Evolutionary conservation across 2,113 vertebrate genomes (phyloP), one percentile per base, ranked within the genome.

Genomic region (Herpetotheres cachinnans): DNA sequence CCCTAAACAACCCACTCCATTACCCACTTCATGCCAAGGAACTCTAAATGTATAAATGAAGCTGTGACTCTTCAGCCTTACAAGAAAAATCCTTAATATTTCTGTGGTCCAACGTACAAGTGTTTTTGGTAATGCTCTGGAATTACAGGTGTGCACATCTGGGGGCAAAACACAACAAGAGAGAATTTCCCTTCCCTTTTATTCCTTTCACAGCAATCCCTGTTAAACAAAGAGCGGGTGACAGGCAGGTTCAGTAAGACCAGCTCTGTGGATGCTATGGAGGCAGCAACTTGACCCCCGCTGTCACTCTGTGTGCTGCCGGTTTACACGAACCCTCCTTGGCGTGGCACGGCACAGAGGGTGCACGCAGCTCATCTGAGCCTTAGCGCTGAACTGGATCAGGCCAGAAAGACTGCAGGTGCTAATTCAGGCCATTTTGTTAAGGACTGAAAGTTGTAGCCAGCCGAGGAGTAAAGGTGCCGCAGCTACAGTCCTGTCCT

Each of bases 1-100:
- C 93, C 89, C 94, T 90, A 95, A 86, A 82, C 72, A 93, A 62
- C 85, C 90, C 92, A 71, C 91, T 92, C 93, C 62, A 91, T 97
- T 95, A 96, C 93, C 93, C 94, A 82, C 84, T 94, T 95, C 81
- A 84, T 2, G 17, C 80, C 71, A 78, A 80, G 29, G 30, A 91
- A 78, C 80, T 79, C 36, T 5, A 16, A 91, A 95, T 47, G 69
- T 65, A 86, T 86, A 89, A 91, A 80, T 80, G 81, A 87, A 93
- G 79, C 25, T 32, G n/a, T 69, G 69, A 79, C 9, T 76, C 56
- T 82, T 86, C 26, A 92, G 27, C 20, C 22, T 79, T 40, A 46
- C 16, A 34, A 47, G 54, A 54, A 88, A 72, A 70, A 47, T 2
- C 7, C 10, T 69, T 70, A 72, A 38, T 86, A 85, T 72, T 88